Evolutionary conservation across 2,888 invertebrate genomes (phyloP), one percentile per base, ranked within the genome.

Genomic region (Rhingia campestris): DNA sequence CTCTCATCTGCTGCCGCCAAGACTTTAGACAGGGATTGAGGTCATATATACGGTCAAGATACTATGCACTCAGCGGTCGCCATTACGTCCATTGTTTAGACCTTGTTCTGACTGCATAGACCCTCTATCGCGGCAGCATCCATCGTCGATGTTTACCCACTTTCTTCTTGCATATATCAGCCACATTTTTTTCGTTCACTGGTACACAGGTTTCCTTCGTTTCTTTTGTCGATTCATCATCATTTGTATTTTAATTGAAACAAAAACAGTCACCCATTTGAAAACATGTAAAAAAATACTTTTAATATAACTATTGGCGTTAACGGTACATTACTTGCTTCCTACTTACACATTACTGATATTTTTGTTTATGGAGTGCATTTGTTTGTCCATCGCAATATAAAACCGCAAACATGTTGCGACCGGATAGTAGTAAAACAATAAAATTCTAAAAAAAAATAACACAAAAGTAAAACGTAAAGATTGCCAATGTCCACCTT

Each of bases 341-440:
- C n/a, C 58, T 64, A 81, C 64, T 64, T 64, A 81, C 12, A 33
- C 12, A 35, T 45, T 64, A 81, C 39, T 75, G 81, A 76, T 81
- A 70, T 70, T 41, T 37, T 63, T 74, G 9, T 45, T n/a, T 56
- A 37, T 43, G 47, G 41, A 56, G 66, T 54, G 12, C 12, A 35
- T 49, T 35, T n/a, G 2, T 14, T 51, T 45, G 41, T n/a, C 32
- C n/a, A n/a, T n/a, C n/a, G n/a, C n/a, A n/a, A n/a, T n/a, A n/a
- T n/a, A n/a, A 33, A 58, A 43, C 54, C 39, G 33, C 33, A 64
- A 56, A 41, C 10, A 41, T 33, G 72, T 53, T 12, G 45, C 54
- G 47, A 56, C 35, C 49, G 33, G 22, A 33, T 51, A 12, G 10
- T 35, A 43, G 6, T 33, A 33, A 43, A 43, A 67, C 30, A 59